These are phyloP conservation scores for Phrynosoma platyrhinos DNA, from an alignment of 2,113 vertebrate genomes.

Conservation along the genomic window DNA sequence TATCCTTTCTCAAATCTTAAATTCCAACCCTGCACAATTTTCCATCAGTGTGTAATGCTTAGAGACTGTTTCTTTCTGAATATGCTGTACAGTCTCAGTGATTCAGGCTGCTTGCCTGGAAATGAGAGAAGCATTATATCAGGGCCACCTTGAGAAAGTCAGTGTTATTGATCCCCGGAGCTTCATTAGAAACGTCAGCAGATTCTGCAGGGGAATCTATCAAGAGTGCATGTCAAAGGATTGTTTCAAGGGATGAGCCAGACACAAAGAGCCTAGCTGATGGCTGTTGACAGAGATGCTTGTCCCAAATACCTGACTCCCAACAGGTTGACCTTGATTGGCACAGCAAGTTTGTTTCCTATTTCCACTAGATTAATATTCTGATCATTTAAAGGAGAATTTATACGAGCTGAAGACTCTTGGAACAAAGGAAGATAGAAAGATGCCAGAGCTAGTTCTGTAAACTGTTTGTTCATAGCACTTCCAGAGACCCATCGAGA, in stretches of 20 bases:
- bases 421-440: neutral
- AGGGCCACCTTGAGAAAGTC: conserved; percentile 12
- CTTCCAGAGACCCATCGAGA: neutral
- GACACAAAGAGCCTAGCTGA: neutral
- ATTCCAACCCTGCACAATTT: neutral
- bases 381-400: neutral
- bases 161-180: neutral
- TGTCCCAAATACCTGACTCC: neutral
- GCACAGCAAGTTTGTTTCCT: neutral
- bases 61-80: neutral
- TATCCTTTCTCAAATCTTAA: neutral
- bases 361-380: neutral
- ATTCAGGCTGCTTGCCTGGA: neutral
- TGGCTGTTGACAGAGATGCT: neutral
- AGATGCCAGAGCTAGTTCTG: neutral
- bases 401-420: neutral
- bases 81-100: neutral
- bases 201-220: rapidly evolving
- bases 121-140: neutral
- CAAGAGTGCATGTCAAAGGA: conserved; percentile 8
- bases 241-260: neutral
- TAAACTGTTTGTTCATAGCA: neutral
- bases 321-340: neutral
- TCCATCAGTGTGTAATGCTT: neutral
- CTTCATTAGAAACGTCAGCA: neutral